phyloP scores from a whole-genome alignment of 2,888 invertebrate species.

The Sepiola atlantica region DNA sequence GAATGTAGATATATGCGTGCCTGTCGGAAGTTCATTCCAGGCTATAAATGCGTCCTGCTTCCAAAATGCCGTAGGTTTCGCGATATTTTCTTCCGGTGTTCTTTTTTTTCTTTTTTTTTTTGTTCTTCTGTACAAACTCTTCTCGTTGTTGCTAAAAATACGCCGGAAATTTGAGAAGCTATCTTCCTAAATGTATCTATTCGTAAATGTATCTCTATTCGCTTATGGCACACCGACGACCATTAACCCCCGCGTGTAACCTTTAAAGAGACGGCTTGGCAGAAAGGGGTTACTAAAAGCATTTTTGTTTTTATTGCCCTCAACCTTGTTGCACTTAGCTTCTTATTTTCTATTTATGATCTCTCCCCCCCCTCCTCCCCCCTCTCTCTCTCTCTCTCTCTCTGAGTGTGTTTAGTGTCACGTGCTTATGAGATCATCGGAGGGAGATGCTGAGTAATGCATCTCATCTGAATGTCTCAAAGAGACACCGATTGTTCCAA shows the following conservation, averaged over 20 bases:
- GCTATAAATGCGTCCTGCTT: neutral
- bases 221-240: neutral
- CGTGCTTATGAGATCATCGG: too few relatives aligned
- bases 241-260: neutral
- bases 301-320: neutral
- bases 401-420: too few relatives aligned
- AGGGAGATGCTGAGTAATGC: too few relatives aligned
- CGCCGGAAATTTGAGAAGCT: constrained; percentile 19
- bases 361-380: too few relatives aligned
- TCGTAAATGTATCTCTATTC: neutral
- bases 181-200: constrained; percentile 12
- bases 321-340: neutral
- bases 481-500: too few relatives aligned
- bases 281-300: neutral
- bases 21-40: neutral
- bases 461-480: too few relatives aligned
- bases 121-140: neutral
- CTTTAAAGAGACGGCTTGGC: neutral
- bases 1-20: neutral
- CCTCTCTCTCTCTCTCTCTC: too few relatives aligned
- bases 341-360: neutral
- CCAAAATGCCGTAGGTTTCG: neutral
- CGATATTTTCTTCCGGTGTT: neutral
- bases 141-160: neutral
- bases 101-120: neutral